Evolutionary conservation across 2,113 vertebrate species (phyloP).

Genomic region (Propithecus coquereli): DNA sequence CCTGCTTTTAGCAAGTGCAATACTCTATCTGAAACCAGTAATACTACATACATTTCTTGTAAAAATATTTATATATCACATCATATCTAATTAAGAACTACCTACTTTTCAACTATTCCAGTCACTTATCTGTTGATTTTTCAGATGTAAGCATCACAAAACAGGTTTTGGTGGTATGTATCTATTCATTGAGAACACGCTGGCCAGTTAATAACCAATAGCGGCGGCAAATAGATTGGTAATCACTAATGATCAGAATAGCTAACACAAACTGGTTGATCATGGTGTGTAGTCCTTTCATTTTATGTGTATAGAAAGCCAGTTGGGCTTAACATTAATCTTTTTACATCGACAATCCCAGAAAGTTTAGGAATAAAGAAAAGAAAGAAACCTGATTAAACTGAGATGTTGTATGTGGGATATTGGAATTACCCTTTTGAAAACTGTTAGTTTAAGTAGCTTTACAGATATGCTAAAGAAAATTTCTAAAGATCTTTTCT

Average conservation of each 20-base stretch:
- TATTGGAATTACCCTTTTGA: not conserved
- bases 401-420: not conserved
- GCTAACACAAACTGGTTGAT: not conserved
- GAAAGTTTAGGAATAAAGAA: not conserved
- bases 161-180: not conserved
- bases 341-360: not conserved
- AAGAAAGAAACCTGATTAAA: not conserved
- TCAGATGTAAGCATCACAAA: not conserved
- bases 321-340: not conserved
- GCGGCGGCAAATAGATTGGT: not conserved
- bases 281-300: not conserved
- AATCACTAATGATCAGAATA: not conserved
- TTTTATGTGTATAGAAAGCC: not conserved
- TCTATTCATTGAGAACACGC: not conserved
- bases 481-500: not conserved
- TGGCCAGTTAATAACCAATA: not conserved
- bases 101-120: not conserved
- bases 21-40: not conserved
- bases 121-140: not conserved
- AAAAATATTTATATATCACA: constrained; percentile 13
- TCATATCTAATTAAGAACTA: not conserved
- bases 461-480: not conserved
- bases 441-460: not conserved
- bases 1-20: not conserved
- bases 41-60: not conserved